phyloP scores from a whole-genome alignment of 2,888 invertebrate species.

The Hypomecis punctinalis region DNA sequence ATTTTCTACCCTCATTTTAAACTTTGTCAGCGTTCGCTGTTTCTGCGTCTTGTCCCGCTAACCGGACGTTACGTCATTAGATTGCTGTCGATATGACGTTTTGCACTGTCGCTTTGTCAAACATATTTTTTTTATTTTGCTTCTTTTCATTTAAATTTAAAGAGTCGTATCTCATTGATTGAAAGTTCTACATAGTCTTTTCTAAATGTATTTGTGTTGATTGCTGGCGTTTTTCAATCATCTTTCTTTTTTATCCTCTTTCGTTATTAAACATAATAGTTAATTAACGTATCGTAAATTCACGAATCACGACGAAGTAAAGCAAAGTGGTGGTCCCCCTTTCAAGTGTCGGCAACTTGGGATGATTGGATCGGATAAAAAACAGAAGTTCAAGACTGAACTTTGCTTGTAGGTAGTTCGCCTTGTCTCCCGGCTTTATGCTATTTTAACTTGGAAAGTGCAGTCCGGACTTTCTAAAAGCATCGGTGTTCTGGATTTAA shows the following conservation, averaged over 20 bases:
- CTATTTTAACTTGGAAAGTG: slow-evolving; percentile 8
- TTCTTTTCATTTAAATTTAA: neutral
- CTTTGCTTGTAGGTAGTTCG: slow-evolving; percentile 11
- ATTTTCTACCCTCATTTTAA: slow-evolving; percentile 30
- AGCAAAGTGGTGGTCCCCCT: slow-evolving; percentile 17
- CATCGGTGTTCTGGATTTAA: neutral
- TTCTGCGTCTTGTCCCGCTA: slow-evolving; percentile 43
- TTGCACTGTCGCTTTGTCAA: slow-evolving; percentile 16
- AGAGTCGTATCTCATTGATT: no score
- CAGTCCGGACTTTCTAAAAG: neutral
- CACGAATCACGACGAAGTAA: neutral
- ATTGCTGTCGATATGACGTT: slow-evolving; percentile 48
- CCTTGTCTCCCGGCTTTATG: slow-evolving; percentile 2
- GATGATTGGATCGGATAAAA: slow-evolving; percentile 25
- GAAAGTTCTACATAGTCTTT: no score
- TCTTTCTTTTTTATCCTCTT: no score
- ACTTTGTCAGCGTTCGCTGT: slow-evolving; percentile 27
- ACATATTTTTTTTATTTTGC: neutral
- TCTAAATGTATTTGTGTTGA: no score
- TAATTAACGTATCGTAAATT: neutral
- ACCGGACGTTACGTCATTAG: slow-evolving; percentile 56
- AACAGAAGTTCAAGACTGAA: slow-evolving; percentile 5
- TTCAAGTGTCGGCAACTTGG: slow-evolving; percentile 17
- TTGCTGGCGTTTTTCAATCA: no score
- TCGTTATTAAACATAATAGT: neutral